Evolutionary conservation across 1,140 invertebrate genomes (phyloP).

Genomic region (Caerostris extrusa): DNA sequence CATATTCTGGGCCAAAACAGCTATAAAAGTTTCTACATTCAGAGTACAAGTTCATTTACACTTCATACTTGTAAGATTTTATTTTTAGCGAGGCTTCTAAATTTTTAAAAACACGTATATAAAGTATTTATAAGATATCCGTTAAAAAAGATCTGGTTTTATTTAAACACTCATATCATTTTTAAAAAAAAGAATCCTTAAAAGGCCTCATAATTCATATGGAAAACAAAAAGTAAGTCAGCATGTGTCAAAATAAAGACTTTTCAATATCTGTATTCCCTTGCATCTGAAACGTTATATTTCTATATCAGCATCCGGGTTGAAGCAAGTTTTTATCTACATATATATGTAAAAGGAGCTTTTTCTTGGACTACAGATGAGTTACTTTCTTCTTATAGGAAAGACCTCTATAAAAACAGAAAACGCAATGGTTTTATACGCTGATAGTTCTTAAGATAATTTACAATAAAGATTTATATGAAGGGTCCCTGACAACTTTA

Average conservation of each 20-base stretch:
- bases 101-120: no score
- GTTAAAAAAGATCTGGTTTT: not conserved
- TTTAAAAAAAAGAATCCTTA: not conserved
- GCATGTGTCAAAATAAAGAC: conserved; percentile 16
- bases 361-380: not conserved
- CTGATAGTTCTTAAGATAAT: conserved; percentile 15
- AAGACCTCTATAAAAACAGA: conserved; percentile 37
- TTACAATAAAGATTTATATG: conserved; percentile 67
- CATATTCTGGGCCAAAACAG: not conserved
- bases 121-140: no score
- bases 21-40: not conserved
- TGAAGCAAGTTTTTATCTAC: not conserved
- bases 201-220: not conserved
- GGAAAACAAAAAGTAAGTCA: not conserved
- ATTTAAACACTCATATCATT: not conserved
- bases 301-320: conserved; percentile 30
- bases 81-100: not conserved
- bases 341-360: not conserved
- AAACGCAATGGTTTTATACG: not conserved
- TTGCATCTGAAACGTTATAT: not conserved
- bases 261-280: not conserved
- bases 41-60: not conserved
- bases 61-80: no score
- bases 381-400: conserved; percentile 10
- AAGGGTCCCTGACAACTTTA: conserved; percentile 69